These are phyloP conservation scores for Machaerirhynchus nigripectus DNA, from an alignment of 2,113 vertebrate species.

Conservation along the genomic window DNA sequence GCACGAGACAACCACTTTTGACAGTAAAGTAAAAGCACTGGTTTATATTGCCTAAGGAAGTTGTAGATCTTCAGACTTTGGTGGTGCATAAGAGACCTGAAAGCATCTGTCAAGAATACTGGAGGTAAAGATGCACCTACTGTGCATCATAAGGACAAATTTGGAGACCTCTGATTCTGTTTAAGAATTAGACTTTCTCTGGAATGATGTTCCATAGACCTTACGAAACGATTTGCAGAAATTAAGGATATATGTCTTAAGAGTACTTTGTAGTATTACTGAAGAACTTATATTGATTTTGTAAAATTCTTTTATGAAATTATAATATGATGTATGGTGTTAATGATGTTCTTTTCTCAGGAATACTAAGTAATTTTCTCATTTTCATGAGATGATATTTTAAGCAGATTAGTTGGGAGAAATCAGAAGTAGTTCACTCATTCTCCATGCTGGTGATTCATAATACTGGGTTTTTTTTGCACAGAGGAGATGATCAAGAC, in stretches of 20 bases:
- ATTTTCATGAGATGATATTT: not conserved
- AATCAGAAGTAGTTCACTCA: not conserved
- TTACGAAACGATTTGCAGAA: conserved; percentile 21
- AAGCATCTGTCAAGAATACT: not conserved
- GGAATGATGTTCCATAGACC: not conserved
- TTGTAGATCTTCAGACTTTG: not conserved
- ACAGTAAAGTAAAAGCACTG: not conserved
- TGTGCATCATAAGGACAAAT: not conserved
- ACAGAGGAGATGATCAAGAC: not conserved
- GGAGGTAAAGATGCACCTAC: not conserved
- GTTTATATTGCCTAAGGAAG: not conserved
- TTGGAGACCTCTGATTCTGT: not conserved
- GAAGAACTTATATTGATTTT: conserved; percentile 7
- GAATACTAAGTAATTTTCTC: conserved; percentile 20
- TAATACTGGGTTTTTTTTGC: not conserved
- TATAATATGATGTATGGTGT: not conserved
- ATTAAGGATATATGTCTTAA: conserved; percentile 27
- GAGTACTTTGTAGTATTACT: conserved; percentile 10
- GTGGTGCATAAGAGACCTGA: not conserved
- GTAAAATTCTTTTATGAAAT: conserved; percentile 1
- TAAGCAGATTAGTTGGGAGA: conserved; percentile 11
- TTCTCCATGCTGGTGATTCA: not conserved
- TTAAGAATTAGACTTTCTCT: not conserved
- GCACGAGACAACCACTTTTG: not conserved
- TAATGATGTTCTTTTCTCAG: not conserved